Evolutionary conservation across 2,888 invertebrate species (phyloP).

Genomic region (Macaria notata): DNA sequence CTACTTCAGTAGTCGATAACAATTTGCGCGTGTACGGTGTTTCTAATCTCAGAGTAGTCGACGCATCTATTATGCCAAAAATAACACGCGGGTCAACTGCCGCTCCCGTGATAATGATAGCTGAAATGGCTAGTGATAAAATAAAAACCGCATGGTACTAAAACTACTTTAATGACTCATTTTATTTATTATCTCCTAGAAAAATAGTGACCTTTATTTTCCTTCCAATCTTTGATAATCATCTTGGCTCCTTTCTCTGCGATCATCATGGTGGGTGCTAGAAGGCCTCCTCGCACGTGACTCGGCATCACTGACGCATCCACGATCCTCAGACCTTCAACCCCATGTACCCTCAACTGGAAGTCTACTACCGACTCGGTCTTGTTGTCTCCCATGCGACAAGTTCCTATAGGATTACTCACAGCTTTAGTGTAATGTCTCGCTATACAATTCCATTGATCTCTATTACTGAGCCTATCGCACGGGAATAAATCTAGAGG

Average conservation of each 20-base stretch:
- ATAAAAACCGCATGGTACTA: slow-evolving; percentile 76
- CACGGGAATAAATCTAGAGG: slow-evolving; percentile 73
- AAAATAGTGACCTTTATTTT: slow-evolving; percentile 62
- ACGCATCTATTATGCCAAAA: slow-evolving; percentile 73
- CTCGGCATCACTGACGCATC: slow-evolving; percentile 77
- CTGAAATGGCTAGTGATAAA: slow-evolving; percentile 75
- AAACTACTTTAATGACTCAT: slow-evolving; percentile 43
- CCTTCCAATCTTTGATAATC: slow-evolving; percentile 73
- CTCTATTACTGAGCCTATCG: slow-evolving; percentile 66
- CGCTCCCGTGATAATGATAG: slow-evolving; percentile 76
- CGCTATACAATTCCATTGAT: slow-evolving; percentile 77
- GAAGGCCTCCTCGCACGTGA: slow-evolving; percentile 66
- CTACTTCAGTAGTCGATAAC: slow-evolving; percentile 68
- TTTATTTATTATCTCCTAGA: slow-evolving; percentile 48
- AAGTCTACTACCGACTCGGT: slow-evolving; percentile 70
- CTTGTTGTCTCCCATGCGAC: slow-evolving; percentile 70
- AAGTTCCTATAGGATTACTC: slow-evolving; percentile 73
- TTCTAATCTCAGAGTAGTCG: slow-evolving; percentile 64
- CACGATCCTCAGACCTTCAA: slow-evolving; percentile 70
- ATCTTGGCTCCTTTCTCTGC: slow-evolving; percentile 73
- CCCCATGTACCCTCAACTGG: slow-evolving; percentile 65
- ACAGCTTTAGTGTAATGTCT: slow-evolving; percentile 75
- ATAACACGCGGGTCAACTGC: slow-evolving; percentile 72
- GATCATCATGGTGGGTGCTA: slow-evolving; percentile 74
- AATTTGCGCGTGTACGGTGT: slow-evolving; percentile 64